Evolutionary conservation across 2,113 vertebrate genomes (phyloP), one percentile per base, ranked within the genome.

Genomic region (Canis aureus): DNA sequence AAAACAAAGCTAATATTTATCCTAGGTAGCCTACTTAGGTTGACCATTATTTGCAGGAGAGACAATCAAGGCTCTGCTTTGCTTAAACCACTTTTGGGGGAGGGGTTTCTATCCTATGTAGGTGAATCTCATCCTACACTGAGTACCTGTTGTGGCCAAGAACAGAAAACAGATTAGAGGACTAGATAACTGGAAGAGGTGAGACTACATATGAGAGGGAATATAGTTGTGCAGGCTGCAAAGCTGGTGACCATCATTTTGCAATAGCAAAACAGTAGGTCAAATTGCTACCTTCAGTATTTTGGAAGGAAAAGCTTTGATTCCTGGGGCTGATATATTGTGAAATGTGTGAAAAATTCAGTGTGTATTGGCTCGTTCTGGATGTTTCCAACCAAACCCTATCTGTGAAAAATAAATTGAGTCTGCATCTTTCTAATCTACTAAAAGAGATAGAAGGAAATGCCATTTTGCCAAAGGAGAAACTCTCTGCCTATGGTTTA

Each of bases 381-480:
- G 19, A 53, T 43, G 4, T 66, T 66, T 76, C 89, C 83, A 95
- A 29, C 53, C 78, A 88, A 92, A 55, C 11, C 20, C 38, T 82
- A 66, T 66, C 25, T 22, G 53, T 92, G 78, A 95, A 76, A 95
- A 57, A 94, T 67, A 91, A 87, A 69, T 13, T 12, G 53, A 57
- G 67, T 71, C 82, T n/a, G 60, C 11, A 78, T 20, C 19, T 53
- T 95, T 51, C 32, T 53, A 74, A 19, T 76, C 51, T 60, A 67
- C 32, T 20, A 88, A 66, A 35, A 69, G 88, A 73, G 35, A 32
- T 25, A 76, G 19, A 69, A 80, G 35, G 19, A 88, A 80, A 87
- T 17, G 27, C 66, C 76, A 35, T 55, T 82, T 82, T 74, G 93
- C 38, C 67, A 43, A 95, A 23, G 17, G 38, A 87, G 23, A 74